These are phyloP conservation scores for Gymnoscopelus braueri DNA, from an alignment of 2,797 vertebrate species.

Conservation along the genomic window DNA sequence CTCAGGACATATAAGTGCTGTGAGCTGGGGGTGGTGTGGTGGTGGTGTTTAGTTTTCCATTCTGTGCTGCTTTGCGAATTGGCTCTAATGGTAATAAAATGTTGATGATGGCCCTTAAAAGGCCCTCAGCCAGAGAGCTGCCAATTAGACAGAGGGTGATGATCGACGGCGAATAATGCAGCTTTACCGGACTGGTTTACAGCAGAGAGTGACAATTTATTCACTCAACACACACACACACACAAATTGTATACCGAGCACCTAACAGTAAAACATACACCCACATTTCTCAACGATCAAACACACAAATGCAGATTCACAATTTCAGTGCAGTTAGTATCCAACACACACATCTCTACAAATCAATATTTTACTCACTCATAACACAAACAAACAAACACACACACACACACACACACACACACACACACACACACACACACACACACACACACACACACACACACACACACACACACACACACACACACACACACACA, in stretches of 20 bases:
- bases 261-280: not conserved
- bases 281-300: not conserved
- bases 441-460: not conserved
- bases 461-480: not conserved
- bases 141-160: conserved; percentile 38
- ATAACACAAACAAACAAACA: conserved; percentile 1
- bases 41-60: not conserved
- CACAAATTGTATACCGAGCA: not conserved
- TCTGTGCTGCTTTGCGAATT: not conserved
- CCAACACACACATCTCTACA: not conserved
- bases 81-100: conserved; percentile 41
- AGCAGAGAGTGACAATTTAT: not conserved
- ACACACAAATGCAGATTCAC: no score
- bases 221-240: not conserved
- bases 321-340: no score
- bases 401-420: not conserved
- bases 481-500: not conserved
- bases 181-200: conserved; percentile 16
- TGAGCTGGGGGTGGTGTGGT: not conserved
- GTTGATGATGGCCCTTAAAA: conserved; percentile 45
- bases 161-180: conserved; percentile 37
- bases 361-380: no score
- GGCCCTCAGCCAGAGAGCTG: conserved; percentile 39
- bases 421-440: not conserved
- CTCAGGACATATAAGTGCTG: conserved; percentile 5